A percentile compares a stretch with the other conserved stretches of the same genome.
Evolutionary conservation across 64 coral and sea anemone genomes (phyloP).

Genomic region (Montipora cactus): DNA sequence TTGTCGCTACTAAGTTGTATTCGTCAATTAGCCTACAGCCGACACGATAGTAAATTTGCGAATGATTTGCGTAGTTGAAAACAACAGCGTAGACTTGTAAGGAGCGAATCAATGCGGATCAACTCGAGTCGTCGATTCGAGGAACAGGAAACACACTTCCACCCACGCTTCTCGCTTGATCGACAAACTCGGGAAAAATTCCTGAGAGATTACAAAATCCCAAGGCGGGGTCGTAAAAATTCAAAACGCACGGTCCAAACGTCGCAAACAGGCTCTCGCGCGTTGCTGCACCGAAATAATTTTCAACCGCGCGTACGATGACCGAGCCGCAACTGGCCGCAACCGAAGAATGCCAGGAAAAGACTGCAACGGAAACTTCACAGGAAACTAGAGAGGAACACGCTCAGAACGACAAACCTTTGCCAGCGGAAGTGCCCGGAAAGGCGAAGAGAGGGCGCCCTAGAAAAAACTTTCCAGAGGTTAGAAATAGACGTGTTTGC

Average conservation of each 20-base stretch:
- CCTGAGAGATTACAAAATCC: slow-evolving; percentile 55
- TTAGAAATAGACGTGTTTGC: slow-evolving; percentile 55
- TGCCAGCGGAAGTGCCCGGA: slow-evolving; percentile 71
- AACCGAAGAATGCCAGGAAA: neutral
- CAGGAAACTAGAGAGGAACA: slow-evolving; percentile 61
- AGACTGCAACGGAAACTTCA: slow-evolving; percentile 17
- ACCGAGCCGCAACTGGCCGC: neutral
- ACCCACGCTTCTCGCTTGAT: slow-evolving; percentile 74
- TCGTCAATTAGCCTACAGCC: slow-evolving; percentile 79
- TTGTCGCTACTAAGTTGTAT: slow-evolving; percentile 78
- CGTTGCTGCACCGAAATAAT: slow-evolving; percentile 14
- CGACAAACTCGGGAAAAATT: slow-evolving; percentile 73
- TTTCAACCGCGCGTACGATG: slow-evolving; percentile 40
- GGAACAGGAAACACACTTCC: slow-evolving; percentile 7
- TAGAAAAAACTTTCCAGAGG: slow-evolving; percentile 80
- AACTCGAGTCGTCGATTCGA: slow-evolving; percentile 1
- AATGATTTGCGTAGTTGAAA: slow-evolving; percentile 79
- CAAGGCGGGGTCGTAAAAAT: slow-evolving; percentile 56
- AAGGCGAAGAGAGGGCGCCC: slow-evolving; percentile 86
- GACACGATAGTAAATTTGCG: slow-evolving; percentile 77
- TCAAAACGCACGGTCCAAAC: slow-evolving; percentile 25
- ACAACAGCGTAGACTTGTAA: slow-evolving; percentile 68
- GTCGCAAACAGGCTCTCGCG: slow-evolving; percentile 9
- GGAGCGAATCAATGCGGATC: slow-evolving; percentile 67
- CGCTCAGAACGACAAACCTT: slow-evolving; percentile 34